Conservation (phyloP, 2,888 invertebrate genomes). For the Hoplodrina blanda region DNA sequence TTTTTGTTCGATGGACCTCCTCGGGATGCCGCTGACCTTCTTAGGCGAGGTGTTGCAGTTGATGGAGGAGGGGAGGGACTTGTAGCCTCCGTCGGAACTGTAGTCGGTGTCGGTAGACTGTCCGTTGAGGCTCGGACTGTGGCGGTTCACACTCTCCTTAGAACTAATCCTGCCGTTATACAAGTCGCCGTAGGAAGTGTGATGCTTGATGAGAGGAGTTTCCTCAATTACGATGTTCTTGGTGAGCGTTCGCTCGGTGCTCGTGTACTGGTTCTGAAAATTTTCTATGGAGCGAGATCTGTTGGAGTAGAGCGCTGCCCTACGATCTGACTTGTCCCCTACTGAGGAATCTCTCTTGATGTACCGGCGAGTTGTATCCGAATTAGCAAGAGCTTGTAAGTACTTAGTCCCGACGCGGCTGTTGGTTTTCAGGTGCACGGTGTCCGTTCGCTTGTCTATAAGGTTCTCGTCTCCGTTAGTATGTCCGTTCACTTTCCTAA, state of each 20-base stretch:
- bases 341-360: slow-evolving; percentile 84
- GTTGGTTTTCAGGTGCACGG: slow-evolving; percentile 82
- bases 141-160: slow-evolving; percentile 85
- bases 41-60: slow-evolving; percentile 85
- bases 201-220: slow-evolving; percentile 81
- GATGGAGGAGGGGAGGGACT: slow-evolving; percentile 88
- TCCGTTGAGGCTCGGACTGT: slow-evolving; percentile 84
- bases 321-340: slow-evolving; percentile 80
- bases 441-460: slow-evolving; percentile 70
- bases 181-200: slow-evolving; percentile 87
- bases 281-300: slow-evolving; percentile 89
- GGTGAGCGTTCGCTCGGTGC: slow-evolving; percentile 73
- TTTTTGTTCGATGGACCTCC: slow-evolving; percentile 87
- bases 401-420: slow-evolving; percentile 88
- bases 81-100: slow-evolving; percentile 89
- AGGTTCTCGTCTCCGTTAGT: slow-evolving; percentile 73
- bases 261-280: slow-evolving; percentile 81
- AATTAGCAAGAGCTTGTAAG: slow-evolving; percentile 85
- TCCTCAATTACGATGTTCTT: slow-evolving; percentile 81
- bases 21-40: slow-evolving; percentile 87
- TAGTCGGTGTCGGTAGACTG: slow-evolving; percentile 89
- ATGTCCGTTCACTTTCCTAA: slow-evolving; percentile 82
- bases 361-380: slow-evolving; percentile 76
- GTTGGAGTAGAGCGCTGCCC: slow-evolving; percentile 76
- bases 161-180: slow-evolving; percentile 86